Evolutionary conservation across 2,797 vertebrate genomes (phyloP), one percentile per base, ranked within the genome.

Genomic region (Spea hammondii): DNA sequence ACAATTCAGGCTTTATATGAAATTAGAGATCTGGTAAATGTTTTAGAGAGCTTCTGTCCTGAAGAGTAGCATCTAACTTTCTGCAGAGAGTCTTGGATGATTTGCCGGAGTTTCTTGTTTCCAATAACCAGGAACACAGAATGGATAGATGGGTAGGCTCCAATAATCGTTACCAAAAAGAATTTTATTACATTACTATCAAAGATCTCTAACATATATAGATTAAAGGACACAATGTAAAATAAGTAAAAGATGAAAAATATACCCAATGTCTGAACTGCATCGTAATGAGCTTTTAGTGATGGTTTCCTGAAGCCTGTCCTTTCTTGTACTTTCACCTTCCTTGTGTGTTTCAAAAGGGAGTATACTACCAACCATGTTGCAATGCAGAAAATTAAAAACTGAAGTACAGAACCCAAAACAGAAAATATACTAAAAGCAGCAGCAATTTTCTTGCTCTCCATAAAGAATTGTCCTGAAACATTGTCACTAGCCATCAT

Each of bases 251-350:
- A 77, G 0, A 57, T 6, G 6, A 82, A 77, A 65, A 82, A 82
- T 4, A 32, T 12, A 4, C 7, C 47, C 62, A 82, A 64, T 13
- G 51, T 51, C 47, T 45, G 77, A 68, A 77, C 55, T 12, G 79
- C 79, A 44, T 65, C 46, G 7, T 55, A 77, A 48, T 81, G 79
- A n/a, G 70, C 70, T 57, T 68, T 9, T 47, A 81, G 45, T 7
- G 79, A 81, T 64, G 79, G 74, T 12, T 77, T 64, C 44, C 65
- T 72, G 48, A 77, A 81, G 47, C 74, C 74, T 72, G 79, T 77
- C 13, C 14, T 47, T 45, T 67, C 69, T 60, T 81, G 74, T 6
- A 1, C 54, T 44, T 81, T 82, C 69, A 81, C 72, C 11, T 46
- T 81, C 12, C 2, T 14, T 8, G 32, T 60, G 44, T 81, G 79